Evolutionary conservation across 2,888 invertebrate species (phyloP), one percentile per base, ranked within the genome.

Genomic region (Agrochola lota): DNA sequence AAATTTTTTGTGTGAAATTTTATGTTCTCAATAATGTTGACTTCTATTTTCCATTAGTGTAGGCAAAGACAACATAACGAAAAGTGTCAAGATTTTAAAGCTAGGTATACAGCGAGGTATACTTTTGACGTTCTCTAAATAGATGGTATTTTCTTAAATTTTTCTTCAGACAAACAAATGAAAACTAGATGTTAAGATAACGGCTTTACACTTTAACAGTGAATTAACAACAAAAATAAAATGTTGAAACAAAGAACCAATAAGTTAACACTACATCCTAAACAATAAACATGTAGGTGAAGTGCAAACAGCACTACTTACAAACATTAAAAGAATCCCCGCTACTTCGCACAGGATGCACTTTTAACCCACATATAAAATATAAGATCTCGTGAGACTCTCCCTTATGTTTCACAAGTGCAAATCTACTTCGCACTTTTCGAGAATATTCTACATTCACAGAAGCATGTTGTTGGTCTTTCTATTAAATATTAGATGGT

Each of bases 401-500:
- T 40, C 20, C 40, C 9, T 52, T 15, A 71, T 69, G 20, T 85
- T 57, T 73, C 68, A 63, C 59, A 75, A 52, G 8, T 15, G 73
- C 35, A 40, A 55, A 26, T 55, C 43, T 71, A 67, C 11, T 55
- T 49, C 23, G 7, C 26, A 35, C 62, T 62, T 67, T 82, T 71
- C 30, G 2, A 59, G 43, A 49, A 72, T 59, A 57, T 81, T 73
- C 46, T 59, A 74, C 57, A 66, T 64, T 69, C 52, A 43, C 57
- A 62, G 12, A 73, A 74, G 55, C 60, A 71, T 74, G 60, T 71
- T 78, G 62, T 77, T 73, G 63, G 72, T 71, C 77, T 84, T 81
- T 71, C 26, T 64, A 15, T 76, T 87, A 80, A 85, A 88, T 88
- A 86, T 87, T 86, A 82, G 71, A 87, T 85, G 59, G 57, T 57